These are phyloP conservation scores for Zaprionus nigranus DNA, from an alignment of 1,140 invertebrate genomes.

Conservation along the genomic window DNA sequence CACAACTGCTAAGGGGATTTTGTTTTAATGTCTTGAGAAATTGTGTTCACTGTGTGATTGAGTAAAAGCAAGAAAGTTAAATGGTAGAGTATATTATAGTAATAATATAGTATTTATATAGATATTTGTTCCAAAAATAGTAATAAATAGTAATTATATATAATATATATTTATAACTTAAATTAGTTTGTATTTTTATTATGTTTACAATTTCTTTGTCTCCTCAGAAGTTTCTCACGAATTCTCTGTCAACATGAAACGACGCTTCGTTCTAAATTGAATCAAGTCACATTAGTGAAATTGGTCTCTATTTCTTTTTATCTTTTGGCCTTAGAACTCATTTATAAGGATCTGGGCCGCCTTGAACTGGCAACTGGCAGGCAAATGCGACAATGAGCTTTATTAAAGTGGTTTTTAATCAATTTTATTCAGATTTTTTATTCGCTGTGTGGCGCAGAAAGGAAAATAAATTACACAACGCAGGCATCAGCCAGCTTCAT, in stretches of 20 bases:
- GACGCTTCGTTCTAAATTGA: not conserved
- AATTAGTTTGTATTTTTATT: too few relatives aligned
- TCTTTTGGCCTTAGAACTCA: slow-evolving; percentile 8
- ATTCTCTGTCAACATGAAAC: too few relatives aligned
- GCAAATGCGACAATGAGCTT: slow-evolving; percentile 62
- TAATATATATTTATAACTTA: too few relatives aligned
- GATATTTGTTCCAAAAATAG: too few relatives aligned
- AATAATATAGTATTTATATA: too few relatives aligned
- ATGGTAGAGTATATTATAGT: too few relatives aligned
- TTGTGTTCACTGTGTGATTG: not conserved
- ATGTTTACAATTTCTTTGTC: too few relatives aligned
- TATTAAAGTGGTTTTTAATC: slow-evolving; percentile 80
- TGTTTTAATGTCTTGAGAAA: not conserved
- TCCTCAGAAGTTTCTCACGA: too few relatives aligned
- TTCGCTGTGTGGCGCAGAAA: slow-evolving; percentile 35
- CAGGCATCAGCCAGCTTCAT: slow-evolving; percentile 18
- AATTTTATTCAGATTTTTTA: slow-evolving; percentile 51
- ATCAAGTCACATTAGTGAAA: not conserved
- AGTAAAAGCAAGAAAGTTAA: too few relatives aligned
- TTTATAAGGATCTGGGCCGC: slow-evolving; percentile 29
- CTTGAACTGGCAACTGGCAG: slow-evolving; percentile 5
- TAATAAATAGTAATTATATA: too few relatives aligned
- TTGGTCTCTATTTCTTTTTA: not conserved
- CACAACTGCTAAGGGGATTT: not conserved
- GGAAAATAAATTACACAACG: slow-evolving; percentile 69